A percentile compares a stretch with the other conserved stretches of the same genome.
phyloP scores from a whole-genome alignment of 2,113 vertebrate genomes.

The Catharus bicknelli region DNA sequence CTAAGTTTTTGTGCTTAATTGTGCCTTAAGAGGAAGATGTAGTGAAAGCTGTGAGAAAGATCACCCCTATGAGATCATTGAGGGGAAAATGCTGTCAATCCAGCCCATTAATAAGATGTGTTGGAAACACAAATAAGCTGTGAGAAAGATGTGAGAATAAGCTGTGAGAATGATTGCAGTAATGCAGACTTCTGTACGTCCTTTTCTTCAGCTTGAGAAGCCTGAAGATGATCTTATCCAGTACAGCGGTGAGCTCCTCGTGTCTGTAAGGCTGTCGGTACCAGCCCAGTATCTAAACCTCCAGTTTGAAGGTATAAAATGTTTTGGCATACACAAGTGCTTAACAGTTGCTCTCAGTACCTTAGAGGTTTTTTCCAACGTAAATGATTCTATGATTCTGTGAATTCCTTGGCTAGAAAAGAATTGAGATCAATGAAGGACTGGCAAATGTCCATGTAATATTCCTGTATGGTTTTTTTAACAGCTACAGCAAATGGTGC shows the following conservation, averaged over 20 bases:
- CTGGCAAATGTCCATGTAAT: background rate
- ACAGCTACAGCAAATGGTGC: background rate
- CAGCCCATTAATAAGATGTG: background rate
- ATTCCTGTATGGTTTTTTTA: background rate
- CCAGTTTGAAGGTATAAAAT: slow-evolving; percentile 56
- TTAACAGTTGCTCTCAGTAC: background rate
- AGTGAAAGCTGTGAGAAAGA: background rate
- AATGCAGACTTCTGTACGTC: background rate
- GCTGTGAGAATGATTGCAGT: background rate
- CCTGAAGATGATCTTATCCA: slow-evolving; percentile 26
- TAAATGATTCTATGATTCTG: background rate
- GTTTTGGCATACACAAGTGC: background rate
- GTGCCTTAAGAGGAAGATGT: background rate
- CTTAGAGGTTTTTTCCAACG: background rate
- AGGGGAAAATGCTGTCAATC: background rate
- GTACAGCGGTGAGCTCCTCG: slow-evolving; percentile 45
- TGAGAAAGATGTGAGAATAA: background rate
- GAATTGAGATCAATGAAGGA: background rate
- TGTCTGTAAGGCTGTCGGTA: slow-evolving; percentile 67
- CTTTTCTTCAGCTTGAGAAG: slow-evolving; percentile 58
- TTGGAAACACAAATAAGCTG: background rate
- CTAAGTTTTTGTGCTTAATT: background rate
- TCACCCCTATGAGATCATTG: background rate
- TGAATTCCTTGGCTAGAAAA: background rate
- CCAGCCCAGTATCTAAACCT: slow-evolving; percentile 14